Base-by-base conservation (phyloP, 2,797 vertebrate genomes). In the Notoglanidium macrostoma region DNA sequence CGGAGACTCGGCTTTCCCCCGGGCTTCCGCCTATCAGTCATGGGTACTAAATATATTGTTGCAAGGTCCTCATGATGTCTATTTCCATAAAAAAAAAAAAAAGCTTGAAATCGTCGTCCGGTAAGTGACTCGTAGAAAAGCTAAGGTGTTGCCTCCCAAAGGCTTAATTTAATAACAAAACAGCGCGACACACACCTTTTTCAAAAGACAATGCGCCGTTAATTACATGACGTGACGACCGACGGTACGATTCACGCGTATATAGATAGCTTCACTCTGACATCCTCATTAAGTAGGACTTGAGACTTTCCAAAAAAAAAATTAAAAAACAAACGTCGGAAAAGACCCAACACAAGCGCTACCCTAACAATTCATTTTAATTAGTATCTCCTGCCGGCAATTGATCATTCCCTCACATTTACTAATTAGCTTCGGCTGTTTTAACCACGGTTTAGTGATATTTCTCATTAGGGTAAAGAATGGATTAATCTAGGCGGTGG, bases 331-430 rank as follows among this genome's bases (percentile, higher is more conserved):
- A 88, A 81, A 78, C 76, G 15, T 65, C 68, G 1, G 78, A 63
- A 72, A 40, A 82, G 57, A 80, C 77, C 84, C 46, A 21, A 55
- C 49, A 0, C 55, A 54, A 57, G 78, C 78, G 19, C 40, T 14
- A 82, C 46, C 68, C 54, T n/a, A 51, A 82, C 68, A 65, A 86
- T 83, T 81, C 61, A 82, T 86, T 88, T 88, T 88, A 88, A 88
- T 88, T 86, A 86, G 84, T 59, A 83, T 57, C 87, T 85, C 68
- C 87, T 59, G 89, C 32, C 84, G 87, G 89, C 88, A 88, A 91
- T 90, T 90, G 82, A 91, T 91, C 88, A 87, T 91, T 84, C 89
- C 76, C 88, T 90, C 90, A 90, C 88, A 85, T 90, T 89, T 89
- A 84, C 88, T 88, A 88, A 90, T 88, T 91, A 88, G 89, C 88